Base-by-base conservation (phyloP, 2,888 invertebrate species). In the Diaperis boleti region DNA sequence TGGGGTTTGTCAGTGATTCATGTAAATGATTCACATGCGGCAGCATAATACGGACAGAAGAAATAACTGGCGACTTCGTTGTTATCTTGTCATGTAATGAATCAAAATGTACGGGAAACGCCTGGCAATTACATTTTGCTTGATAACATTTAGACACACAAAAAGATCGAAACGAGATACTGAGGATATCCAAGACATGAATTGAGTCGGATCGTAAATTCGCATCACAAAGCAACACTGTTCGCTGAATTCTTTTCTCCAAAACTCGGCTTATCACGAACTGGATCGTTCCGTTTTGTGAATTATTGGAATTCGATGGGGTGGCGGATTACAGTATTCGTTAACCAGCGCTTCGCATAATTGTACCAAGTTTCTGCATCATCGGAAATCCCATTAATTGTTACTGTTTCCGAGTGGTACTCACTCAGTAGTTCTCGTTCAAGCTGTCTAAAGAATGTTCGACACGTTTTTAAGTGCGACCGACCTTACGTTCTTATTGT, bases 31-130 rank as follows among this genome's bases (percentile, higher is more conserved):
- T 52, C 52, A 52, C 52, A 39, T 52, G 52, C 55, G 42, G 42
- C 55, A 55, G 42, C 17, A 42, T 18, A 15, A 31, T 42, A n/a
- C 55, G 41, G 41, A 42, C 26, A 60, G 52, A 37, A 45, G 45
- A 52, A 49, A 49, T 56, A 56, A 56, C 55, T 59, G 49, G 62
- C 55, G 62, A 62, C 56, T 62, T 47, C 56, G 56, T 62, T 62
- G 59, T 65, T 69, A 67, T 69, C 67, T 66, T 61, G 65, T 61
- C 61, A 44, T 64, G 47, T 47, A 67, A 69, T 69, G 67, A 69
- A 69, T 69, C 65, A 69, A 67, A 67, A 64, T 57, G 66, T 60
- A 67, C 59, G 59, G 65, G 65, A 64, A 67, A 67, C 56, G 55
- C 49, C 49, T 56, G 62, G 59, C 59, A 59, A 59, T 59, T 59